Percentiles rank a stretch among this genome's conserved stretches.
These are phyloP conservation scores for Caloenas nicobarica DNA, from an alignment of 2,113 vertebrate genomes.

Conservation along the genomic window DNA sequence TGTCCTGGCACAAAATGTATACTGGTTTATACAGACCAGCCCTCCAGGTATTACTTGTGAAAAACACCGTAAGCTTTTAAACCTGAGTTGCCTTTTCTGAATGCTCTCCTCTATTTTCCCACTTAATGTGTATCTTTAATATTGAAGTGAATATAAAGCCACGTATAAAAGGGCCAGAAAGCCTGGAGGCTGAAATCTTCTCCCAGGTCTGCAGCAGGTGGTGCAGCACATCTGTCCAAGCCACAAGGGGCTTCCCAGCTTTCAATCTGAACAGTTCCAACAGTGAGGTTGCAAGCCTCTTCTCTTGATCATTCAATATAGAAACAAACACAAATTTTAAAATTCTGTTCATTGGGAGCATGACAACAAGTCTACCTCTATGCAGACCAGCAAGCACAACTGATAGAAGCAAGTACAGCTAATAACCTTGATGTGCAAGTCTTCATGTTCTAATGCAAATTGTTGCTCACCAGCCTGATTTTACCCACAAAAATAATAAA, in stretches of 20 bases:
- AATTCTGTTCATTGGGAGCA: fast-evolving
- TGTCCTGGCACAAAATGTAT: neutral
- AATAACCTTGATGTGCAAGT: neutral
- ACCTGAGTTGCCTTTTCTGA: neutral
- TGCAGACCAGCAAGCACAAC: neutral
- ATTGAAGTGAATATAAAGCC: neutral
- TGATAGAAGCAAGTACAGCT: neutral
- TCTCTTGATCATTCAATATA: neutral
- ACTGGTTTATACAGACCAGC: neutral
- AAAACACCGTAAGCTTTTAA: neutral
- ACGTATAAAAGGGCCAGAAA: neutral
- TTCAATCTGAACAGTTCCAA: neutral
- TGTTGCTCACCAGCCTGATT: neutral
- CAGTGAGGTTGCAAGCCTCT: neutral
- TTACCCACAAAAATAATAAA: neutral
- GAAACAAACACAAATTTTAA: neutral
- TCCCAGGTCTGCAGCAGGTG: neutral
- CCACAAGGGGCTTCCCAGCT: neutral
- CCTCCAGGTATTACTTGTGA: neutral
- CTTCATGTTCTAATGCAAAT: neutral
- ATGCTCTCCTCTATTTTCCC: neutral
- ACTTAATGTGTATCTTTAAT: neutral
- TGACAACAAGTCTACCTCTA: neutral
- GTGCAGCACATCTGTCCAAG: neutral
- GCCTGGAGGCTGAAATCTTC: neutral